Evolutionary conservation across 2,113 vertebrate genomes (phyloP), one percentile per base, ranked within the genome.

Genomic region (Lepus europaeus): DNA sequence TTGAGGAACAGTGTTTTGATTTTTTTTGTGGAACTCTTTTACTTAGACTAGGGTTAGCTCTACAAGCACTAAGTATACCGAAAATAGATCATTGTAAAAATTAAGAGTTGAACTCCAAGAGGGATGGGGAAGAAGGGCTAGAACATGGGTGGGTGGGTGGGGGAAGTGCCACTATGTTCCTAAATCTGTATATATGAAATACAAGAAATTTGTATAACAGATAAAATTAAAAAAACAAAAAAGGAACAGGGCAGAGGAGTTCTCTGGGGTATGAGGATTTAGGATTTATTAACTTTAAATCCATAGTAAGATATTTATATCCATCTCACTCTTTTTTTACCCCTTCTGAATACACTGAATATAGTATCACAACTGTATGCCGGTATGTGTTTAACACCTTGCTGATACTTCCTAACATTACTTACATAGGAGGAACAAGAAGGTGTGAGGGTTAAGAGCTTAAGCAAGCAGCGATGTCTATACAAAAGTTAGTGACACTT

Each of bases 271-370:
- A 27, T 4, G 66, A 70, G 14, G 36, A 84, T 39, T 95, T 49
- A 63, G 14, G 77, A 88, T 73, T 86, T 73, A 51, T 72, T 64
- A 80, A 59, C 29, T 87, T 81, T 81, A 79, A 77, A 84, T 87
- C 13, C 19, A 31, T 19, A 25, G 17, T 45, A 33, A 84, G 23
- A 33, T 72, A 87, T 72, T 27, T 36, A 74, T 29, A 61, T 36
- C 53, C 45, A 25, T 9, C 84, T 84, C 20, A 70, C 11, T 77
- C 79, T 64, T 45, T 36, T 56, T 93, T 53, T 29, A 90, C 69
- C 10, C 31, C 16, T 80, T 80, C 36, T 36, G n/a, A 87, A 87
- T 88, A 56, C 16, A 20, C 20, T n/a, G 9, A 66, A 53, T 2
- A 69, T 6, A 68, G 5, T 27, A n/a, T 66, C 14, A n/a, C n/a